A percentile compares a stretch with the other conserved stretches of the same genome.
Conservation (phyloP, 2,113 vertebrate genomes). For the Oplegnathus fasciatus region DNA sequence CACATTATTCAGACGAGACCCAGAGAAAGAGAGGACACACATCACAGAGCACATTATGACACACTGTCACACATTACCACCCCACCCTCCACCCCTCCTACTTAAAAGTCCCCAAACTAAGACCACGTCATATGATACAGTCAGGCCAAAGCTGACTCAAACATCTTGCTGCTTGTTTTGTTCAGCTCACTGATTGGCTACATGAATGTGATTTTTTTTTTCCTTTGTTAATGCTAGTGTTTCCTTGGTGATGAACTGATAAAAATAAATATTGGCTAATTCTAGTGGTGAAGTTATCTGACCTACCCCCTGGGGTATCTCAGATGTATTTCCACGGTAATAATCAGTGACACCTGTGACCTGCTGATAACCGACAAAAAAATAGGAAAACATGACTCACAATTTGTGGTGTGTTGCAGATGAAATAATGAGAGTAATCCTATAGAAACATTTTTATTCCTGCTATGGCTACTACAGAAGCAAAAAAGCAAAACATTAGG, state of each 20-base stretch:
- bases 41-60: conserved; percentile 56
- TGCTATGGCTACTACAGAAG: no score
- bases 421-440: conserved; percentile 5
- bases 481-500: background rate
- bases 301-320: background rate
- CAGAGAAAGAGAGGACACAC: conserved; percentile 13
- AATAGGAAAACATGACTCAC: background rate
- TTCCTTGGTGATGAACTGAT: background rate
- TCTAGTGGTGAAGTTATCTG: background rate
- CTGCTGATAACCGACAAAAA: background rate
- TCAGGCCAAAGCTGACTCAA: conserved; percentile 42
- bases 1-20: conserved; percentile 4
- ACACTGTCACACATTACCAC: conserved; percentile 52
- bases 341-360: conserved; percentile 16
- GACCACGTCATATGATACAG: conserved; percentile 19
- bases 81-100: conserved; percentile 7
- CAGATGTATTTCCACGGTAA: conserved; percentile 36
- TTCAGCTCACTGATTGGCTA: background rate
- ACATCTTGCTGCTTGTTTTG: conserved; percentile 10
- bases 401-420: background rate
- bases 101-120: conserved; percentile 39
- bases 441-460: no score
- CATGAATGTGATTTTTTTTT: background rate
- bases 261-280: background rate
- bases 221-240: background rate